Conservation (phyloP, 2,888 invertebrate species). For the Scaptomyza polygonia region DNA sequence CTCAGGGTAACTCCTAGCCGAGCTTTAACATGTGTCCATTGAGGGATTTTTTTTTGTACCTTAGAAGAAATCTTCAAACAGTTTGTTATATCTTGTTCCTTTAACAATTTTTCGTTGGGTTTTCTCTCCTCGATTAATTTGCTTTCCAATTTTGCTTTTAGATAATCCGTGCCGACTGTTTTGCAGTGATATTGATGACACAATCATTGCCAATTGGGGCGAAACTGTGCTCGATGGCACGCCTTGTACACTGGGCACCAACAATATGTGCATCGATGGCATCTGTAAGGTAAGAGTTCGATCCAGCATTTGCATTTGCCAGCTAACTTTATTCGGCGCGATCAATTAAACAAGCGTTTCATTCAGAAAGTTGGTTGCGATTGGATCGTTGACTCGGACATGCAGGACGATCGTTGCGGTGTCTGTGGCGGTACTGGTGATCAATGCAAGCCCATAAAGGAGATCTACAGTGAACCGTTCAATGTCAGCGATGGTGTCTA, state of each 20-base stretch:
- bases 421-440: constrained; percentile 93
- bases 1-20: too few species aligned
- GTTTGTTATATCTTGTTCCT: too few species aligned
- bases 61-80: too few species aligned
- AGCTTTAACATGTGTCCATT: too few species aligned
- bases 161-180: constrained; percentile 92
- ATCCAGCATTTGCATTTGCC: neutral
- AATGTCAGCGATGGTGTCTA: constrained; percentile 87
- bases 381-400: constrained; percentile 92
- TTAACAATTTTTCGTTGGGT: too few species aligned
- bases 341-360: constrained; percentile 80
- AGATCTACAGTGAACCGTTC: constrained; percentile 84
- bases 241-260: constrained; percentile 91
- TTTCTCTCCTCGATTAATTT: too few species aligned
- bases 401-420: constrained; percentile 93
- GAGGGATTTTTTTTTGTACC: too few species aligned
- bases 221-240: constrained; percentile 93
- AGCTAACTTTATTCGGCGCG: constrained; percentile 18
- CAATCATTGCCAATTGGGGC: constrained; percentile 90
- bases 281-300: constrained; percentile 87
- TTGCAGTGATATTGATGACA: constrained; percentile 91
- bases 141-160: constrained; percentile 70
- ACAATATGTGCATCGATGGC: constrained; percentile 93
- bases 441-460: constrained; percentile 89
- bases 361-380: constrained; percentile 95